These are phyloP conservation scores for Aphaenogaster floridana DNA, from an alignment of 1,140 invertebrate genomes.

Conservation along the genomic window DNA sequence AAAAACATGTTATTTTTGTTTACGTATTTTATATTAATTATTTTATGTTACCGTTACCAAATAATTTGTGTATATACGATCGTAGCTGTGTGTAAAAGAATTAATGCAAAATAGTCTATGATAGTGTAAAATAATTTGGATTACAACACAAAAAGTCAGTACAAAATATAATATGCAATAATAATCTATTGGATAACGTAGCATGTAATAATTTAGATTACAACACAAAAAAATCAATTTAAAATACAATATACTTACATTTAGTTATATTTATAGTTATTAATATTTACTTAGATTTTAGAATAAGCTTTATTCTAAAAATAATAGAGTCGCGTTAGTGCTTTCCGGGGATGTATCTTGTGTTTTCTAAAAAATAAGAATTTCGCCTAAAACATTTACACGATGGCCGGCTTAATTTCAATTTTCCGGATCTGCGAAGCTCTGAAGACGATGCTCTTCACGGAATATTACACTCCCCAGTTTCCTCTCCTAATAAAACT, in stretches of 20 bases:
- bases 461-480: neutral
- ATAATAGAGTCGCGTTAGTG: neutral
- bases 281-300: neutral
- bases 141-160: neutral
- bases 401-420: neutral
- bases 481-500: slow-evolving; percentile 6
- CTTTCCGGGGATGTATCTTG: neutral
- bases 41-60: neutral
- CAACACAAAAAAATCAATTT: no score
- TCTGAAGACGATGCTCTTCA: neutral
- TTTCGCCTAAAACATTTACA: neutral
- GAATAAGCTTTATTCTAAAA: neutral
- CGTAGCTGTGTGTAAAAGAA: neutral
- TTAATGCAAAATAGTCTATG: neutral
- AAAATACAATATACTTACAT: no score
- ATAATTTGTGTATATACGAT: neutral
- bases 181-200: neutral
- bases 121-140: neutral
- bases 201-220: neutral
- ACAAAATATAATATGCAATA: neutral
- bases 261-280: no score
- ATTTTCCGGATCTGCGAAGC: neutral
- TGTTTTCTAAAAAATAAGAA: neutral
- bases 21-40: neutral
- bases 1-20: neutral